A percentile compares a stretch with the other conserved stretches of the same genome.
These are phyloP conservation scores for Enteromius afrohamiltoni DNA, from an alignment of 2,797 vertebrate genomes.

Conservation along the genomic window DNA sequence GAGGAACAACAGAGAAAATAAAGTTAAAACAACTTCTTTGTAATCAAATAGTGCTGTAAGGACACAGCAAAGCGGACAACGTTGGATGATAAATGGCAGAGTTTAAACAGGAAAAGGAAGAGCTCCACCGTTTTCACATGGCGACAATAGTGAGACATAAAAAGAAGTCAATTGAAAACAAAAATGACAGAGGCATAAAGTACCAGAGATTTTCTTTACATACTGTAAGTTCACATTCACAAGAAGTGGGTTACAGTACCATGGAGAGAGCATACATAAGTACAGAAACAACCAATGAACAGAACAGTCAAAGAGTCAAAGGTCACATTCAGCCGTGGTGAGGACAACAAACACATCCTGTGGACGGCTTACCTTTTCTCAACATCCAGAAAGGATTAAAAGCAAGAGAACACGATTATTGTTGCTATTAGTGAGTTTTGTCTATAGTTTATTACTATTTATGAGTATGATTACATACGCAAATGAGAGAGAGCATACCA, in stretches of 20 bases:
- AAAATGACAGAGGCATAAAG: constrained; percentile 34
- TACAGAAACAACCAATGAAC: constrained; percentile 46
- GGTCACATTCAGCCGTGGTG: constrained; percentile 46
- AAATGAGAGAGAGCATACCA: constrained; percentile 16
- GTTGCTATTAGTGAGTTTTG: constrained; percentile 59
- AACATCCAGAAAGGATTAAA: constrained; percentile 71
- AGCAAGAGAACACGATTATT: constrained; percentile 70
- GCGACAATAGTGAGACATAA: constrained; percentile 17
- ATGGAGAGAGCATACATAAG: constrained; percentile 50
- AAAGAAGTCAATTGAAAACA: constrained; percentile 31
- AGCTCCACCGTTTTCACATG: constrained; percentile 10
- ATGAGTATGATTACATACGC: constrained; percentile 52
- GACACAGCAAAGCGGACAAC: neutral
- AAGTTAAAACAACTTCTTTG: neutral
- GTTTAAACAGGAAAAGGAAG: neutral
- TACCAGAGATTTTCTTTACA: constrained; percentile 51
- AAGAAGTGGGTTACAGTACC: constrained; percentile 49
- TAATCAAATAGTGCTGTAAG: constrained; percentile 8
- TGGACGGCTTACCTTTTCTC: constrained; percentile 70
- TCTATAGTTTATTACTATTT: constrained; percentile 48
- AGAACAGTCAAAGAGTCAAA: constrained; percentile 49
- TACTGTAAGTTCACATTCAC: constrained; percentile 45
- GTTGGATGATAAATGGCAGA: neutral
- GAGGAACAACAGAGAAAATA: constrained; percentile 15
- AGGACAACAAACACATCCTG: constrained; percentile 56